These are phyloP conservation scores for Sturmia bella DNA, from an alignment of 2,888 invertebrate species.

Conservation along the genomic window DNA sequence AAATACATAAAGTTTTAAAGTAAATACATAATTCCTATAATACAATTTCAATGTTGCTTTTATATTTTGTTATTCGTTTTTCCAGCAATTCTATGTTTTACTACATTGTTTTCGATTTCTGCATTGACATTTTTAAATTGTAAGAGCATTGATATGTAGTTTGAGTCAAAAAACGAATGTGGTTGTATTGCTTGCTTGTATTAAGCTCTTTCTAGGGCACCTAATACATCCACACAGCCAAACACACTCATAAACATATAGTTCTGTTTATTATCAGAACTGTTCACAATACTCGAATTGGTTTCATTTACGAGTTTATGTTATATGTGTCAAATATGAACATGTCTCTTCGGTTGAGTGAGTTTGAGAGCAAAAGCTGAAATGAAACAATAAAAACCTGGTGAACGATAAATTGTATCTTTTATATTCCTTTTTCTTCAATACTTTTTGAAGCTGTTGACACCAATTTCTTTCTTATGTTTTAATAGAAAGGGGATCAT, in stretches of 20 bases:
- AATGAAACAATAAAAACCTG: constrained; percentile 57
- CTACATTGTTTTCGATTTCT: constrained; percentile 54
- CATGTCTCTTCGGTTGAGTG: background rate
- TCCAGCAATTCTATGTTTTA: constrained; percentile 40
- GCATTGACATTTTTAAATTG: background rate
- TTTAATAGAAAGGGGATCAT: constrained; percentile 19
- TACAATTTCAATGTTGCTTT: constrained; percentile 34
- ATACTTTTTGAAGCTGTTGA: constrained; percentile 59
- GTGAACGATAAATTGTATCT: constrained; percentile 48
- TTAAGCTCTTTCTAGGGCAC: background rate
- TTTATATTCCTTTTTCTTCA: constrained; percentile 4
- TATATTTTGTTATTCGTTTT: constrained; percentile 13
- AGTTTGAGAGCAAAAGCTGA: background rate
- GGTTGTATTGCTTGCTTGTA: background rate
- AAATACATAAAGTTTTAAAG: constrained; percentile 30
- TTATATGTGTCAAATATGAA: constrained; percentile 18
- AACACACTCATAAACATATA: background rate
- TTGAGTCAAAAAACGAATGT: background rate
- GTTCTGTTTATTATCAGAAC: constrained; percentile 34
- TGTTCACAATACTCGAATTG: constrained; percentile 48
- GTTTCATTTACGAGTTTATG: constrained; percentile 40
- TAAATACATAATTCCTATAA: constrained; percentile 21
- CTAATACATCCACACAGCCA: no score
- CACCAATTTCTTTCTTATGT: constrained; percentile 46
- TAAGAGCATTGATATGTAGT: background rate